A percentile compares a stretch with the other conserved stretches of the same genome.
Conservation (phyloP, 2,797 vertebrate species). For the Mormyrops boulengeri region DNA sequence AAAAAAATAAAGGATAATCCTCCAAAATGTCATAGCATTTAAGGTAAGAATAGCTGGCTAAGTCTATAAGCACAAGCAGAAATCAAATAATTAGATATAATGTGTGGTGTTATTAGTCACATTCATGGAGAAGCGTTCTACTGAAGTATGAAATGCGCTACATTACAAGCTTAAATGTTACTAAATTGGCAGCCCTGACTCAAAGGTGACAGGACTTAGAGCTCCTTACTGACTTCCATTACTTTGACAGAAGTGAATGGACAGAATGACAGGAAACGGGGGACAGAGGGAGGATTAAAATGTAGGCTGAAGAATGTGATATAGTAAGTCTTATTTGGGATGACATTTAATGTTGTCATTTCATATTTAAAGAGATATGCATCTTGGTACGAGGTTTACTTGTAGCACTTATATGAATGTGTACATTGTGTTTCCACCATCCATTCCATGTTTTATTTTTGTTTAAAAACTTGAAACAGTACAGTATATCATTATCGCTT, state of each 20-base stretch:
- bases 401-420: background rate
- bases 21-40: background rate
- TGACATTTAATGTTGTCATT: background rate
- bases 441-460: background rate
- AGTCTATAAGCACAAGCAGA: background rate
- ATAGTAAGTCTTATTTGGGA: background rate
- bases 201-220: background rate
- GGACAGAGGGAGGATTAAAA: background rate
- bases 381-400: background rate
- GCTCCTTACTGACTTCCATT: background rate
- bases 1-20: background rate
- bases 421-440: background rate
- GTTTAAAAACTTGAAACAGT: background rate
- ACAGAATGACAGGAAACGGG: background rate
- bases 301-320: background rate
- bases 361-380: background rate
- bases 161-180: background rate
- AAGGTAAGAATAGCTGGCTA: background rate
- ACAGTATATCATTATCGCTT: background rate
- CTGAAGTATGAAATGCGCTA: background rate
- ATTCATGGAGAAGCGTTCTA: background rate
- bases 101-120: background rate
- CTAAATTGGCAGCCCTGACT: background rate
- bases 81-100: background rate
- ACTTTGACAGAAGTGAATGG: background rate